A percentile compares a stretch with the other conserved stretches of the same genome.
These are phyloP conservation scores for Ovis aries DNA, from an alignment of 2,113 vertebrate genomes.

Conservation along the genomic window ARS-UI_Ramb_v3.0 NC_056063.1:76753501-76754000, in stretches of 20 bases:
- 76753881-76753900: neutral
- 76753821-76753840: neutral
- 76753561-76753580: neutral
- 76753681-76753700: neutral
- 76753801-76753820: neutral
- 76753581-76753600: neutral
- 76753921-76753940: neutral
- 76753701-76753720: neutral
- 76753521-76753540: neutral
- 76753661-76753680: neutral
- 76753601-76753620: neutral
- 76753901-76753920: neutral
- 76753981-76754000: neutral
- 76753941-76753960: neutral
- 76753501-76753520: neutral
- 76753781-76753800: neutral
- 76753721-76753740: neutral
- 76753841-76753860: neutral
- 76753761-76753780: neutral
- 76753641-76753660: neutral
- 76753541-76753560: neutral
- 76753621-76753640: neutral
- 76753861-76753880: neutral
- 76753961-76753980: neutral
- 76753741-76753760: neutral